Percentiles rank a stretch among this genome's conserved stretches.
Evolutionary conservation across 2,797 vertebrate genomes (phyloP).

Genomic region (Chelidonichthys spinosus): DNA sequence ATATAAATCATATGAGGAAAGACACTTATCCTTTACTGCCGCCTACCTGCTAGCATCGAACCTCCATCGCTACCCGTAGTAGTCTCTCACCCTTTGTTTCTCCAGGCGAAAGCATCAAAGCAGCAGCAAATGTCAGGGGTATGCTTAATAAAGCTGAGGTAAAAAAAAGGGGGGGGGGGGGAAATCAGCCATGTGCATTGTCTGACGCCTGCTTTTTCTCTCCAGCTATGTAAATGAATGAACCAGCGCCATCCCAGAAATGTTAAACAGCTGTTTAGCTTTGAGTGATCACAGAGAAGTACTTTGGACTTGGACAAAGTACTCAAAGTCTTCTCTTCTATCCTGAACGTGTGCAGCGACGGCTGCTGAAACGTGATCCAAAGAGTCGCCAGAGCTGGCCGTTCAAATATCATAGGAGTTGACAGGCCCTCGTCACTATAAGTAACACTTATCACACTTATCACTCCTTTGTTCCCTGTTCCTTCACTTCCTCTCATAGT

Average conservation of each 20-base stretch:
- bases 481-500: conserved; percentile 43
- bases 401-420: conserved; percentile 51
- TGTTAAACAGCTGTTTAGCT: conserved; percentile 39
- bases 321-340: conserved; percentile 25
- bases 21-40: conserved; percentile 17
- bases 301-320: conserved; percentile 13
- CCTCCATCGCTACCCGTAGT: conserved; percentile 14
- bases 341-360: conserved; percentile 30
- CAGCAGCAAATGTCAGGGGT: conserved; percentile 79
- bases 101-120: conserved; percentile 51
- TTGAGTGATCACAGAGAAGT: conserved; percentile 18
- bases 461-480: conserved; percentile 24
- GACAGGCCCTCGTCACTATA: conserved; percentile 53
- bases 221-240: conserved; percentile 32
- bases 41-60: conserved; percentile 37
- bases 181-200: conserved; percentile 58
- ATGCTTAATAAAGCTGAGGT: conserved; percentile 77
- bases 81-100: conserved; percentile 41
- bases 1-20: conserved; percentile 28
- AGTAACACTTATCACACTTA: conserved; percentile 35
- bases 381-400: conserved; percentile 22
- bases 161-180: no score
- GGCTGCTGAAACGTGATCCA: conserved; percentile 60
- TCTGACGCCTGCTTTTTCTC: conserved; percentile 59
- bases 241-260: conserved; percentile 5